Evolutionary conservation across 2,113 vertebrate species (phyloP), one percentile per base, ranked within the genome.

Genomic region (Hucho hucho): DNA sequence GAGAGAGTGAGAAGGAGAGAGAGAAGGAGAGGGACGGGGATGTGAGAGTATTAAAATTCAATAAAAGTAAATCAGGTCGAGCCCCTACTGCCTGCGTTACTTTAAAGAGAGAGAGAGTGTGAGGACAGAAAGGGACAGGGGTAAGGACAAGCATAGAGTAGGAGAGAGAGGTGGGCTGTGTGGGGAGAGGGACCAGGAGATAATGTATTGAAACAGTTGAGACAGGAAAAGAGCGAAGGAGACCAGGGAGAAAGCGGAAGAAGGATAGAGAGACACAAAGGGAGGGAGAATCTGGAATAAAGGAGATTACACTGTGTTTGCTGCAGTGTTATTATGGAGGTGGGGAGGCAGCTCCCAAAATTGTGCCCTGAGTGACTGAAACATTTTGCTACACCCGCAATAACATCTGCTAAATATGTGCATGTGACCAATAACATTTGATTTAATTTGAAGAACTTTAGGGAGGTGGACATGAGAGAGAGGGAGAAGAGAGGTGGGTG

Each of bases 31-130:
- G 59, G 59, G 6, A 43, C 7, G 2, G 59, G 75, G 84, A 90
- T 77, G 82, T 56, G 76, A 75, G 68, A 61, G 79, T 81, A 87
- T 89, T 89, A 87, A 85, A 89, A 84, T 86, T 89, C 79, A 90
- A 85, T 88, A 86, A 85, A 83, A 78, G 79, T 80, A 87, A 90
- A 89, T 85, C 87, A 89, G 88, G 88, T 86, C 88, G 87, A 85
- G 77, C 71, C 89, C 84, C 87, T 26, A 68, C 77, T 86, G 84
- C 73, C 85, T 86, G 75, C 69, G 72, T 79, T 73, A 24, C 74
- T 65, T 72, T 75, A 63, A 43, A 43, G 37, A 11, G 6, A 69
- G 65, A 67, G 22, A 11, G 32, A 25, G 64, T 61, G 70, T 43
- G 64, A 56, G 37, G 46, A 4, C 37, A 24, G 47, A 24, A 59